A percentile compares a stretch with the other conserved stretches of the same genome.
Conservation (phyloP, 2,797 vertebrate genomes). For the Antennarius maculatus region DNA sequence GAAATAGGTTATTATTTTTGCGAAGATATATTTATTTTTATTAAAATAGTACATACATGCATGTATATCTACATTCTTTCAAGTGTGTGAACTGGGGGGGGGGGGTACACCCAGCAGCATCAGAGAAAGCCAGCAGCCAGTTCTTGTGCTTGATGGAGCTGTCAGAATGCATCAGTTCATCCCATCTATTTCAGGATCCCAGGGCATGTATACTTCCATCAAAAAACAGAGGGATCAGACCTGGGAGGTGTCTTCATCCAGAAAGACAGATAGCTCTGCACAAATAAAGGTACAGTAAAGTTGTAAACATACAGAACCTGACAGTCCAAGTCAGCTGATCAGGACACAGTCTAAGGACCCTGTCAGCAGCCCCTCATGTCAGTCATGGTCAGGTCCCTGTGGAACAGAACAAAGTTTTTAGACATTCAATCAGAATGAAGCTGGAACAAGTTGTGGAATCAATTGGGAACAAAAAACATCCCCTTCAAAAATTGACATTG, state of each 20-base stretch:
- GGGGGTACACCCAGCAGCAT: slow-evolving; percentile 66
- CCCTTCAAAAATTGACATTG: background rate
- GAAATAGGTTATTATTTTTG: background rate
- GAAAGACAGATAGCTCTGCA: slow-evolving; percentile 48
- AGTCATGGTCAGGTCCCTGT: slow-evolving; percentile 23
- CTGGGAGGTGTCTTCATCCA: slow-evolving; percentile 62
- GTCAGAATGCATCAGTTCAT: slow-evolving; percentile 78
- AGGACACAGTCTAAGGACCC: slow-evolving; percentile 27
- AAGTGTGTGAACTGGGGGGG: slow-evolving; percentile 36
- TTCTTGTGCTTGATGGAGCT: slow-evolving; percentile 79
- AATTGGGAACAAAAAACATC: slow-evolving; percentile 1
- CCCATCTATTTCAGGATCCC: slow-evolving; percentile 30
- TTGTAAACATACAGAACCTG: slow-evolving; percentile 63
- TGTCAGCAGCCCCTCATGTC: slow-evolving; percentile 25
- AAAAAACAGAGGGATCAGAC: slow-evolving; percentile 47
- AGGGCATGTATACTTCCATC: slow-evolving; percentile 59
- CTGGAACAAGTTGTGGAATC: slow-evolving; percentile 24
- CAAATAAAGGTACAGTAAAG: slow-evolving; percentile 42
- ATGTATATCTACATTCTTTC: background rate
- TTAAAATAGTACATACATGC: background rate
- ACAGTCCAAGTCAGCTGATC: slow-evolving; percentile 44
- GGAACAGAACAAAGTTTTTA: slow-evolving; percentile 3
- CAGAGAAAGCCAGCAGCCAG: slow-evolving; percentile 72
- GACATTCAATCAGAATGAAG: slow-evolving; percentile 15
- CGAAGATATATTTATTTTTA: background rate